These are phyloP conservation scores for Lanius ludovicianus DNA, from an alignment of 2,113 vertebrate genomes.

Conservation along the genomic window DNA sequence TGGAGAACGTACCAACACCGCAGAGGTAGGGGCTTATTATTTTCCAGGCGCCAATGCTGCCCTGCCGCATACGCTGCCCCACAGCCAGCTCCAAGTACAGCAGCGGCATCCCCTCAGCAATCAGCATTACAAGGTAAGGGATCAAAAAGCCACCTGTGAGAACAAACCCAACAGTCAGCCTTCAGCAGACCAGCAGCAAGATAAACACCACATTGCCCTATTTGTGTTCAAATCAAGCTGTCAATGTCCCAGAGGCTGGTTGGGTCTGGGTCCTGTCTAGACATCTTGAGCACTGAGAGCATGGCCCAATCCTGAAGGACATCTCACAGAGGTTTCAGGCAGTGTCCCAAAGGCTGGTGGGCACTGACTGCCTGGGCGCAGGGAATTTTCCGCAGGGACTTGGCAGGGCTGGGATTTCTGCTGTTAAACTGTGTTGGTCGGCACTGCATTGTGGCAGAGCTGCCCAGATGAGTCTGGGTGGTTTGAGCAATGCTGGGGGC, in stretches of 20 bases:
- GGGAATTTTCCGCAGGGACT: neutral
- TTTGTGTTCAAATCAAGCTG: rapidly evolving
- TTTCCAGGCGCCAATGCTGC: constrained; percentile 89
- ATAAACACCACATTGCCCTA: neutral
- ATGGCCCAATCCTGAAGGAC: rapidly evolving
- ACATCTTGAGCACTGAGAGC: neutral
- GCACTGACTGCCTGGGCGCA: rapidly evolving
- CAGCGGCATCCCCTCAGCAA: constrained; percentile 88
- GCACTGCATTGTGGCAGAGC: rapidly evolving
- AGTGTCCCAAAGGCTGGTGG: neutral
- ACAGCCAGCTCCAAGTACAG: constrained; percentile 90
- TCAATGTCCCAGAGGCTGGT: neutral
- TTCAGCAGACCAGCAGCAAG: neutral
- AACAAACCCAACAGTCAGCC: neutral
- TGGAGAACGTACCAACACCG: constrained; percentile 82
- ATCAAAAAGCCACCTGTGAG: constrained; percentile 89
- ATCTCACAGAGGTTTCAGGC: neutral
- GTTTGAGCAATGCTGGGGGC: neutral
- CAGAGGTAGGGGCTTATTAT: constrained; percentile 89
- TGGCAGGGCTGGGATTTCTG: constrained; percentile 16
- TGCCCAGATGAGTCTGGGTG: rapidly evolving
- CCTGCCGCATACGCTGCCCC: constrained; percentile 90
- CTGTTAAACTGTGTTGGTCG: neutral
- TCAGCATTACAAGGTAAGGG: constrained; percentile 88
- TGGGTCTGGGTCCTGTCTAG: neutral